Evolutionary conservation across 1,140 invertebrate species (phyloP), one percentile per base, ranked within the genome.

Genomic region (Rhopalosiphum maidis): DNA sequence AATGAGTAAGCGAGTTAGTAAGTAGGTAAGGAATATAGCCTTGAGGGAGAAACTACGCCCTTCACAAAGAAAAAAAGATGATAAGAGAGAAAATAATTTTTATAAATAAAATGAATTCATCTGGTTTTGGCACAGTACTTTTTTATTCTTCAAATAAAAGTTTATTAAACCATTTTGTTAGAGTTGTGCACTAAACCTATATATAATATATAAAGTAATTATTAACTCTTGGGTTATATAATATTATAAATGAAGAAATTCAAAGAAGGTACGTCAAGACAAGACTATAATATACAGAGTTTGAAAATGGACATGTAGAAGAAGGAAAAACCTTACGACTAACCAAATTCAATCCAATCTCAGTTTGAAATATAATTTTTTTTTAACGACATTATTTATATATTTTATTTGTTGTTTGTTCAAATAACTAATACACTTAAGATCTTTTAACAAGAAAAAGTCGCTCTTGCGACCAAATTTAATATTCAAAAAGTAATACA

Each of bases 71-170:
- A 90, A 90, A 68, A 68, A 60, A 90, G 21, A 41, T 15, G 37
- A 43, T 90, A 55, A 60, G 54, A 90, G 25, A 43, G 25, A 68
- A 88, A 60, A 90, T 90, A 68, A 68, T 68, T 90, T 90, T 90
- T 90, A 11, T 60, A 35, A 89, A 90, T 41, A 90, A 90, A 90
- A 43, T 43, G 37, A 90, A 90, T 60, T 90, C 30, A 90, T 90
- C 55, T 90, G 89, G 55, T 68, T 90, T 68, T 90, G 55, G 46
- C 87, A 90, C 51, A 51, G 25, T 68, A 60, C 37, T 30, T 68
- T 90, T 68, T 90, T 90, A 60, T 60, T 90, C 37, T 60, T 90
- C 41, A 90, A 90, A 90, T 41, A 68, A 90, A 90, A 90, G 35
- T 68, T 60, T 68, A 90, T 46, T 90, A 90, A 77, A 90, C 54